Evolutionary conservation across 2,888 invertebrate genomes (phyloP).

Genomic region (Parnassius apollo): DNA sequence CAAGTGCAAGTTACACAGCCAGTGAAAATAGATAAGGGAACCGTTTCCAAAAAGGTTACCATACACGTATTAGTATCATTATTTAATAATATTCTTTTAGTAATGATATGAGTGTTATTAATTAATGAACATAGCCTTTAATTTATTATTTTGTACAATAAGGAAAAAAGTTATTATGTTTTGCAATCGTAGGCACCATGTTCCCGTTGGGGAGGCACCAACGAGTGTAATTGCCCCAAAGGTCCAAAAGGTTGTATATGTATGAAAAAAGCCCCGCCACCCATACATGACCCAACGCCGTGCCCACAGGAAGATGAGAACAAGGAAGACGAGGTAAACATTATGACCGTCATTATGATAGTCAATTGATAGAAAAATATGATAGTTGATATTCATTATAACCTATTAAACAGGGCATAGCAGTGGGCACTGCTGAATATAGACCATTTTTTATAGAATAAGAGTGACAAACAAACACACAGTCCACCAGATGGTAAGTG

Average conservation of each 20-base stretch:
- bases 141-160: too few species aligned
- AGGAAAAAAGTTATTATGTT: neutral
- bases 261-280: constrained; percentile 45
- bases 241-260: constrained; percentile 61
- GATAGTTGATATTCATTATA: too few species aligned
- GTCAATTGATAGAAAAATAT: too few species aligned
- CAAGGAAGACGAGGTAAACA: constrained; percentile 42
- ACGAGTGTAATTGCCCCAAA: constrained; percentile 66
- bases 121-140: too few species aligned
- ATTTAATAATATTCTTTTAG: too few species aligned
- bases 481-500: too few species aligned
- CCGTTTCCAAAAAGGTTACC: constrained; percentile 55
- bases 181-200: constrained; percentile 52
- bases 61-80: neutral
- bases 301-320: constrained; percentile 39
- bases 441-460: too few species aligned
- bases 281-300: constrained; percentile 40
- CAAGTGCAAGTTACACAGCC: constrained; percentile 45
- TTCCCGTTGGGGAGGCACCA: constrained; percentile 53
- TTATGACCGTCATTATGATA: too few species aligned
- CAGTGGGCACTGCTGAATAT: too few species aligned
- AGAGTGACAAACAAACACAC: too few species aligned
- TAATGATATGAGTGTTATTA: too few species aligned
- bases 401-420: too few species aligned
- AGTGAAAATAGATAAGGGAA: constrained; percentile 52